Conservation (phyloP, 2,797 vertebrate genomes). For the Petrocephalus sullivani region DNA sequence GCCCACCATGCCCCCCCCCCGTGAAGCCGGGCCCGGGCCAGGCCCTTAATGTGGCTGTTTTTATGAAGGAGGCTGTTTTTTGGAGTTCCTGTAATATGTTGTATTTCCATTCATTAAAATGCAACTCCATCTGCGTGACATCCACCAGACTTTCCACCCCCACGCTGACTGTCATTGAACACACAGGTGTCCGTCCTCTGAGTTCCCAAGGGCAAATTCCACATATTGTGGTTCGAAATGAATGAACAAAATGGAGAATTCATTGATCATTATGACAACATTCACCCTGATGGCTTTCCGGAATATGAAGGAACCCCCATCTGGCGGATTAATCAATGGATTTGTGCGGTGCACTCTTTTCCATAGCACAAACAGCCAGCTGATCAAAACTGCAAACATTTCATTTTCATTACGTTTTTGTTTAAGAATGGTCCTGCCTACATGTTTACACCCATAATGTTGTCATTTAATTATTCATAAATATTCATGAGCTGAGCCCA, state of each 20-base stretch:
- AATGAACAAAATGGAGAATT: not conserved
- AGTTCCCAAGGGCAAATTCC: not conserved
- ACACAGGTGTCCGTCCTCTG: not conserved
- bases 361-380: not conserved
- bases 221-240: not conserved
- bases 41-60: not conserved
- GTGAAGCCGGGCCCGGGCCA: too few relatives aligned
- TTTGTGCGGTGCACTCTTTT: not conserved
- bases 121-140: not conserved
- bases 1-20: too few relatives aligned
- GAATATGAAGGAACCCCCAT: not conserved
- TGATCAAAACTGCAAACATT: not conserved
- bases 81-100: not conserved
- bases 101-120: not conserved
- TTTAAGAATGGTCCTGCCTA: not conserved
- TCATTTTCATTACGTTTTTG: not conserved
- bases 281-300: not conserved
- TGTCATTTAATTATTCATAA: not conserved
- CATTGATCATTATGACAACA: not conserved
- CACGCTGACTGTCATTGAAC: not conserved
- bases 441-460: not conserved
- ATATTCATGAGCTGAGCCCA: conserved; percentile 14
- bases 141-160: not conserved
- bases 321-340: not conserved
- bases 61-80: not conserved